Evolutionary conservation across 2,888 invertebrate genomes (phyloP).

Genomic region (Chorisops tibialis): DNA sequence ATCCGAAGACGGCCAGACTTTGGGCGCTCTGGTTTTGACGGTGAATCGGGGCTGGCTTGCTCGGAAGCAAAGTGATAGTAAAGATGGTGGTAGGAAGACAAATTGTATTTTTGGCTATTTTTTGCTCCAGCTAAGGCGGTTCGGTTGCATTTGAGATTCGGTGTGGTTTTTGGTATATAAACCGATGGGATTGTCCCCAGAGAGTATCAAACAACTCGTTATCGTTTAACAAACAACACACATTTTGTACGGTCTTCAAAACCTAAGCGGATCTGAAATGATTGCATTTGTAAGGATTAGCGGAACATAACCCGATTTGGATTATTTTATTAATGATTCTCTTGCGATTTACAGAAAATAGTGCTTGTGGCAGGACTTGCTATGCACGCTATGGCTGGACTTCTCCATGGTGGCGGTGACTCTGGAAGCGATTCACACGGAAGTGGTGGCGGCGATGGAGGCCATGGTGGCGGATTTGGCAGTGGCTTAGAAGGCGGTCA

Average conservation of each 20-base stretch:
- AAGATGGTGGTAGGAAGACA: slow-evolving; percentile 6
- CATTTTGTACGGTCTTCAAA: background rate
- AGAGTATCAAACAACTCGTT: slow-evolving; percentile 28
- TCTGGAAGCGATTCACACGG: slow-evolving; percentile 6
- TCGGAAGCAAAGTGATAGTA: slow-evolving; percentile 20
- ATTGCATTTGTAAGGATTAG: slow-evolving; percentile 32
- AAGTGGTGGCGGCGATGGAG: background rate
- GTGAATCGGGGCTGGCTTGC: too few relatives aligned
- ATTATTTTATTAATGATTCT: background rate
- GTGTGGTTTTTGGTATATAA: slow-evolving; percentile 30
- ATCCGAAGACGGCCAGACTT: slow-evolving; percentile 5
- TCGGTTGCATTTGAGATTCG: background rate
- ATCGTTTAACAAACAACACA: slow-evolving; percentile 27
- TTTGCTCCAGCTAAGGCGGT: background rate
- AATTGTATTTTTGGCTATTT: slow-evolving; percentile 13
- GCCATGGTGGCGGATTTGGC: slow-evolving; percentile 4
- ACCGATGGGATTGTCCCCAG: slow-evolving; percentile 18
- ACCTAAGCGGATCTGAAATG: slow-evolving; percentile 27
- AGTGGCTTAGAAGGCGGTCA: background rate
- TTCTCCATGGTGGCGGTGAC: slow-evolving; percentile 22
- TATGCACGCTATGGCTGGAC: slow-evolving; percentile 13
- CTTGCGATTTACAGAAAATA: slow-evolving; percentile 27
- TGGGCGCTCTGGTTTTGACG: background rate
- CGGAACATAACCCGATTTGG: slow-evolving; percentile 2
- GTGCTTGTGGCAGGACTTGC: slow-evolving; percentile 27